Percentiles rank a stretch among this genome's conserved stretches.
These are phyloP conservation scores for Creontiades dilutus DNA, from an alignment of 2,888 invertebrate species.

Conservation along the genomic window DNA sequence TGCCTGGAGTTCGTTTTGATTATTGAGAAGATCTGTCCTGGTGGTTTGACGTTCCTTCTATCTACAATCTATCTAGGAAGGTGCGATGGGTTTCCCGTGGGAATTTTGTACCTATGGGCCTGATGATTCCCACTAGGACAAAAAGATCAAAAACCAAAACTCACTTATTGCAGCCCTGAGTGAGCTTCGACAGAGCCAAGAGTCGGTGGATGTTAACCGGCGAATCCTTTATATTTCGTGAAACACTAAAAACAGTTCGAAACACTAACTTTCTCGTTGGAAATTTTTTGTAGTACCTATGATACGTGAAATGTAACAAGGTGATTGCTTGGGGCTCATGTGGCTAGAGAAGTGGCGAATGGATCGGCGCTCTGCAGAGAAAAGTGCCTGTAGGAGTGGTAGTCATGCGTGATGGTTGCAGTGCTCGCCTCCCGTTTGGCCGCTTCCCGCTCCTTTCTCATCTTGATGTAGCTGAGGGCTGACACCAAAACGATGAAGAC, in stretches of 20 bases:
- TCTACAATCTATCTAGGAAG: too few relatives aligned
- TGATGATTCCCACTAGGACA: too few relatives aligned
- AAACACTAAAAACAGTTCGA: not conserved
- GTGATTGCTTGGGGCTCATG: constrained; percentile 12
- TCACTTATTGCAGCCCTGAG: too few relatives aligned
- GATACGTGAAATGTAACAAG: too few relatives aligned
- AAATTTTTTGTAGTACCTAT: not conserved
- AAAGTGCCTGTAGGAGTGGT: constrained; percentile 81
- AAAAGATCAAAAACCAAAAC: too few relatives aligned
- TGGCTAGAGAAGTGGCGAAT: constrained; percentile 53
- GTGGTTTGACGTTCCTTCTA: too few relatives aligned
- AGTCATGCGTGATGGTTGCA: constrained; percentile 79
- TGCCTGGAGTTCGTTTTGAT: too few relatives aligned
- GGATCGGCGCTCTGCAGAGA: constrained; percentile 82
- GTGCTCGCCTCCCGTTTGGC: constrained; percentile 85
- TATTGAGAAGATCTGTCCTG: too few relatives aligned
- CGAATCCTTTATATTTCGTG: not conserved
- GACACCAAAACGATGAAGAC: constrained; percentile 91
- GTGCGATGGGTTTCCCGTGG: too few relatives aligned
- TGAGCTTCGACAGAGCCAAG: too few relatives aligned
- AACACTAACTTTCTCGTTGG: not conserved
- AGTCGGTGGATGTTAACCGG: too few relatives aligned
- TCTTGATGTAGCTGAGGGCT: constrained; percentile 90
- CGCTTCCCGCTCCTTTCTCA: constrained; percentile 79
- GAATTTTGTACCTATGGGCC: too few relatives aligned